Evolutionary conservation across 2,888 invertebrate species (phyloP), one percentile per base, ranked within the genome.

Genomic region (Drosophila borealis): DNA sequence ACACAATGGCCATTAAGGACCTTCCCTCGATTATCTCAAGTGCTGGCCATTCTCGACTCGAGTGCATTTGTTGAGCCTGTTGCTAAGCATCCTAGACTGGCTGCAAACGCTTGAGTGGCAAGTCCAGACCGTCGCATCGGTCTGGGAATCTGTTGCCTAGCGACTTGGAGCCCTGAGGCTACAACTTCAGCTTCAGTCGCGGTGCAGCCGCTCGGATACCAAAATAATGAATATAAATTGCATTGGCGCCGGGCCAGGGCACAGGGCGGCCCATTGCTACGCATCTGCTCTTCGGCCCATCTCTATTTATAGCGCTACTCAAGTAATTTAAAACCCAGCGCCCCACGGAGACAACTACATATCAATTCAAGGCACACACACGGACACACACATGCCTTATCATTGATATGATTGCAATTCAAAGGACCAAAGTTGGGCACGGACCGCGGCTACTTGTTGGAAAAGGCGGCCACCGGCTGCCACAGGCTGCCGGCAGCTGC

Each of bases 181-280:
- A 29, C 29, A 29, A 8, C 29, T 21, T n/a, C 17, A 14, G 36
- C 13, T 39, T 42, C 37, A 41, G 45, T n/a, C 9, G n/a, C 45
- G 49, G 46, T 64, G 41, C 61, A 61, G 36, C 25, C 41, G 36
- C 57, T 59, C 42, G 25, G 14, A 66, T 71, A 46, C n/a, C 54
- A 42, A 59, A 48, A 65, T 70, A 80, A 83, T 68, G 63, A 69
- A 75, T 69, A 73, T 66, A 81, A 83, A 82, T 82, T 81, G 81
- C 76, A 68, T 63, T 62, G 34, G 25, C 44, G 21, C 36, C 21
- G 14, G 29, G 8, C 29, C 33, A 29, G 17, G 41, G 33, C 17
- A 14, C 10, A 10, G 36, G 41, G 39, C 42, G n/a, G 17, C 19
- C 56, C 48, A 56, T 34, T 42, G 19, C 41, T 19, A 10, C 17